Conservation (phyloP, 2,113 vertebrate genomes). For the Gymnocephalus cernua region DNA sequence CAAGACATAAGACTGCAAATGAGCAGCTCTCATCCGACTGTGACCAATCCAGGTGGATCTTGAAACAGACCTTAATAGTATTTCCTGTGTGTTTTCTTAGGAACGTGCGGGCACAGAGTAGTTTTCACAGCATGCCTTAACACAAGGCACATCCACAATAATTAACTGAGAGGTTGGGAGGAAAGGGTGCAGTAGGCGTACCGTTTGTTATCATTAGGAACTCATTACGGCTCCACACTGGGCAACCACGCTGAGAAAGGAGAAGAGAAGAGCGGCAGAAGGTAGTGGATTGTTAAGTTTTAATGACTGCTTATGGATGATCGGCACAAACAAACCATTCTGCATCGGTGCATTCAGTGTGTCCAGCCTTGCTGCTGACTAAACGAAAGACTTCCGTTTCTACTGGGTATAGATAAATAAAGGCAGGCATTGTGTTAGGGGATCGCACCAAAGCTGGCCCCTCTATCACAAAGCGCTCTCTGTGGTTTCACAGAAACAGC, state of each 20-base stretch:
- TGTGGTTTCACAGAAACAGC: slow-evolving; percentile 72
- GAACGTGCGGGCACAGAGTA: neutral
- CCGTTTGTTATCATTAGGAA: slow-evolving; percentile 62
- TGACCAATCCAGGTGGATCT: slow-evolving; percentile 30
- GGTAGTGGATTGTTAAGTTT: slow-evolving; percentile 74
- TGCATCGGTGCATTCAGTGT: slow-evolving; percentile 41
- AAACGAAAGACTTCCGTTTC: slow-evolving; percentile 62
- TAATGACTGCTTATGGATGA: slow-evolving; percentile 66
- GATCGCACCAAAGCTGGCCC: slow-evolving; percentile 59
- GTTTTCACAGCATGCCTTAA: slow-evolving; percentile 36
- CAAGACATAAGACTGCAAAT: slow-evolving; percentile 28
- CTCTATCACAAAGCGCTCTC: slow-evolving; percentile 78
- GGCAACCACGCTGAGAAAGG: slow-evolving; percentile 12
- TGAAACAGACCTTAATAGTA: slow-evolving; percentile 17
- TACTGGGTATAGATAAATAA: slow-evolving; percentile 57
- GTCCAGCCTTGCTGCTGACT: slow-evolving; percentile 52
- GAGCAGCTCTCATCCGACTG: slow-evolving; percentile 24
- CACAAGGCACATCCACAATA: slow-evolving; percentile 32
- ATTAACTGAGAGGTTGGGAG: slow-evolving; percentile 39
- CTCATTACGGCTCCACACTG: slow-evolving; percentile 54
- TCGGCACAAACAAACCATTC: slow-evolving; percentile 63
- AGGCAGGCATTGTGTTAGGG: slow-evolving; percentile 72
- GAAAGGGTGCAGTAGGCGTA: slow-evolving; percentile 32
- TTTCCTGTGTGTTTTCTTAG: slow-evolving; percentile 21
- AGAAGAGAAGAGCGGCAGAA: slow-evolving; percentile 18